Evolutionary conservation across 2,888 invertebrate genomes (phyloP), one percentile per base, ranked within the genome.

Genomic region (Drosophila histrio): DNA sequence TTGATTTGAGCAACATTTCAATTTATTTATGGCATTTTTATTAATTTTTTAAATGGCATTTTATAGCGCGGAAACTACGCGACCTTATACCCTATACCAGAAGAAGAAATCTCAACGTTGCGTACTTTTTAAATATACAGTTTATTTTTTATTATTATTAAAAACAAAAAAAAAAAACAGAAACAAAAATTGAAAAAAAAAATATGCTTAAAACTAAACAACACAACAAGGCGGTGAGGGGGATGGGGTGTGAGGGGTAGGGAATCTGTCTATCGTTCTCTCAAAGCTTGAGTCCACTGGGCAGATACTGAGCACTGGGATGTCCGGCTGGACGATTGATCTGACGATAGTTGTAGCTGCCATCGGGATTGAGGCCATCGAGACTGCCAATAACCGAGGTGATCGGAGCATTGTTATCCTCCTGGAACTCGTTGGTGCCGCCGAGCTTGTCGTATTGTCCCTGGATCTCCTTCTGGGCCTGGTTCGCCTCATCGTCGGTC

Each of bases 401-500:
- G 26, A 91, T 65, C 8, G 90, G 90, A 0, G 90, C 89, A 56
- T 80, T 79, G 63, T 77, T 83, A 17, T 90, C 91, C 77, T 91
- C 90, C 62, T 86, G 77, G 67, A 79, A 85, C 59, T 91, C 89
- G 28, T 86, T 90, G 66, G 86, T 84, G 63, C 91, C 91, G 19
- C 90, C 91, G 22, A 91, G 67, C 50, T 88, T 86, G 47, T 91
- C 90, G 65, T 91, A 91, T 76, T 91, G 90, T 24, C 88, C 90
- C 88, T 91, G 91, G 69, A 92, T 92, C 78, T 90, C 89, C 69
- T 87, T 89, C 64, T 91, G 91, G 1, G 92, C 92, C 70, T 90
- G 90, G 34, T 82, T 71, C 6, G 91, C 92, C 87, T 92, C 92
- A 38, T 91, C 90, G 9, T 90, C 88, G 36, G 91, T 91, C 73